Conservation (phyloP, 2,888 invertebrate species). For the Pharmacophagus antenor region DNA sequence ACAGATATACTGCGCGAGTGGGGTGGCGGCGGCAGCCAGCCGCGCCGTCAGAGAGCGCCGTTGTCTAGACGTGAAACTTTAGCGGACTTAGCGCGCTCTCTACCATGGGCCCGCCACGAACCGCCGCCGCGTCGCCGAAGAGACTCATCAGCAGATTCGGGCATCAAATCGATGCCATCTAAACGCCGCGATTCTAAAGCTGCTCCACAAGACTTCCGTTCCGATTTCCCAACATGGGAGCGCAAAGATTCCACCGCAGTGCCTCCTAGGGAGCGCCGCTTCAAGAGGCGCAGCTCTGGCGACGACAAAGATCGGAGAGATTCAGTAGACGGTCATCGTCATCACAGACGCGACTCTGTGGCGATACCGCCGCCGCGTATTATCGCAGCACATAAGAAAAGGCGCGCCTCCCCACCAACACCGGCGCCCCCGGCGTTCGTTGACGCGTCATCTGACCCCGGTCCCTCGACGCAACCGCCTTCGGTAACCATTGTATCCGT, state of each 20-base stretch:
- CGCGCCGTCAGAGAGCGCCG: conserved; percentile 82
- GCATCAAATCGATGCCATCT: conserved; percentile 88
- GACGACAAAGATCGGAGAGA: conserved; percentile 83
- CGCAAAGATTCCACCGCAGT: conserved; percentile 83
- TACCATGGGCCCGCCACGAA: conserved; percentile 88
- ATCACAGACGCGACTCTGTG: conserved; percentile 84
- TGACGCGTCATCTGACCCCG: conserved; percentile 84
- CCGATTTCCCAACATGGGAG: conserved; percentile 85
- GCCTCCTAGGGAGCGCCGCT: conserved; percentile 69
- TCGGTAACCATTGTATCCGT: conserved; percentile 71
- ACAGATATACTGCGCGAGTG: conserved; percentile 94
- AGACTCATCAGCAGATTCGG: conserved; percentile 93
- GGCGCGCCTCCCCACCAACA: conserved; percentile 66
- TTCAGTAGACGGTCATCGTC: conserved; percentile 85
- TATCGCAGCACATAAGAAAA: conserved; percentile 83
- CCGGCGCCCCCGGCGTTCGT: conserved; percentile 77
- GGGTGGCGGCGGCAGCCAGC: conserved; percentile 85
- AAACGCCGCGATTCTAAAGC: conserved; percentile 87
- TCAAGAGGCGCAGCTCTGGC: conserved; percentile 82
- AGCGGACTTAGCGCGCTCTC: conserved; percentile 91
- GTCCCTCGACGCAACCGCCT: conserved; percentile 75
- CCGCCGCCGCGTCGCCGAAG: conserved; percentile 86
- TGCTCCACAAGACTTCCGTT: conserved; percentile 83
- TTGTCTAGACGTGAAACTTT: conserved; percentile 91
- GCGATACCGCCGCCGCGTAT: conserved; percentile 82